Evolutionary conservation across 2,797 vertebrate species (phyloP), one percentile per base, ranked within the genome.

Genomic region (Geotrypetes seraphini): DNA sequence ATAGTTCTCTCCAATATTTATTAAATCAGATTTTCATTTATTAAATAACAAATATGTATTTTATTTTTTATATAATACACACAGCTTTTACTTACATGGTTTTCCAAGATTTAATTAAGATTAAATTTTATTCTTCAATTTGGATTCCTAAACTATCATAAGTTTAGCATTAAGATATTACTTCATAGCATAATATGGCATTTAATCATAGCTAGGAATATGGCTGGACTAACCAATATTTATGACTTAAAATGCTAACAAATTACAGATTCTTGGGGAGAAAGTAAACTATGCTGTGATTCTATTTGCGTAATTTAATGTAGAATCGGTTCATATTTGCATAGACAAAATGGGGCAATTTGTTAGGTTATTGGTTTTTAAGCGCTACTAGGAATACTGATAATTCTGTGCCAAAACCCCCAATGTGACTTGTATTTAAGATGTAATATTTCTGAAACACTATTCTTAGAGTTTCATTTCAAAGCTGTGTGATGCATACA

Each of bases 81-180:
- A 46, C 33, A 54, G 50, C 39, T 46, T 63, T 60, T 51, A 33
- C 44, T 50, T 55, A 64, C 43, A 20, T 32, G 22, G 22, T n/a
- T 68, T 47, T 53, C 20, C 16, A 51, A 75, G 67, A 74, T 74
- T 75, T 79, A 74, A 74, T 79, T 76, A 74, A 76, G 66, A 75
- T 77, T 75, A 73, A 61, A 31, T 25, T 42, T 68, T 59, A 35
- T 54, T 61, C 38, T 68, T 47, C 63, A 66, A 66, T 68, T 78
- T 67, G 63, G 52, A 64, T 66, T 69, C 65, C 60, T 38, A 62
- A 57, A 65, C 64, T 55, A 33, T 27, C 34, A 28, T 2, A 10
- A 25, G 12, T 56, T 60, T 5, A 13, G 32, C 55, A 60, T 64
- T 62, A 66, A 60, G 54, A 9, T 31, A 34, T 68, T 70, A 53